Evolutionary conservation across 1,140 invertebrate species (phyloP).

Genomic region (Caenorhabditis inopinata): DNA sequence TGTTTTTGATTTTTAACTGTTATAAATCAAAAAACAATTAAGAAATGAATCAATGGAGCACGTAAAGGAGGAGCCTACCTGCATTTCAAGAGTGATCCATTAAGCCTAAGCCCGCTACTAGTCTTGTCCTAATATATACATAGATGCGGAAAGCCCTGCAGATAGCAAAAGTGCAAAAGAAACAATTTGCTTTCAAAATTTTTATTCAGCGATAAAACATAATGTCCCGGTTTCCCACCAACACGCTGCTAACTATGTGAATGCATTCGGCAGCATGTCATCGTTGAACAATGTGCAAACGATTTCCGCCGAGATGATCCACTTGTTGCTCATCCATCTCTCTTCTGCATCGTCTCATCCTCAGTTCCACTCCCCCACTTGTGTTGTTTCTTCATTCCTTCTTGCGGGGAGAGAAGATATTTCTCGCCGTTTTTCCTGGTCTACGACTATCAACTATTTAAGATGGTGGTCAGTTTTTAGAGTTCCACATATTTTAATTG

Average conservation of each 20-base stretch:
- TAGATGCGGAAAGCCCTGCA: too few species aligned
- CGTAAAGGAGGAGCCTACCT: too few species aligned
- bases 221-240: not conserved
- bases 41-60: too few species aligned
- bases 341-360: constrained; percentile 1
- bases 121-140: too few species aligned
- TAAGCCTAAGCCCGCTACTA: too few species aligned
- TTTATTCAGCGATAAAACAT: too few species aligned
- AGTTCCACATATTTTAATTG: not conserved
- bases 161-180: too few species aligned
- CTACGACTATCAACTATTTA: not conserved
- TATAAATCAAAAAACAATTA: too few species aligned
- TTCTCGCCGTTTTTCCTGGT: not conserved
- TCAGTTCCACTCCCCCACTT: constrained; percentile 22
- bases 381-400: constrained; percentile 27
- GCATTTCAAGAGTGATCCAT: too few species aligned
- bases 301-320: not conserved
- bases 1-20: too few species aligned
- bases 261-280: constrained; percentile 1
- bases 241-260: not conserved
- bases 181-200: too few species aligned
- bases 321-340: constrained; percentile 31
- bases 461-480: constrained; percentile 32
- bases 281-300: constrained; percentile 19
- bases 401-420: not conserved